phyloP scores from a whole-genome alignment of 2,113 vertebrate genomes.

The Etia nguti region DNA sequence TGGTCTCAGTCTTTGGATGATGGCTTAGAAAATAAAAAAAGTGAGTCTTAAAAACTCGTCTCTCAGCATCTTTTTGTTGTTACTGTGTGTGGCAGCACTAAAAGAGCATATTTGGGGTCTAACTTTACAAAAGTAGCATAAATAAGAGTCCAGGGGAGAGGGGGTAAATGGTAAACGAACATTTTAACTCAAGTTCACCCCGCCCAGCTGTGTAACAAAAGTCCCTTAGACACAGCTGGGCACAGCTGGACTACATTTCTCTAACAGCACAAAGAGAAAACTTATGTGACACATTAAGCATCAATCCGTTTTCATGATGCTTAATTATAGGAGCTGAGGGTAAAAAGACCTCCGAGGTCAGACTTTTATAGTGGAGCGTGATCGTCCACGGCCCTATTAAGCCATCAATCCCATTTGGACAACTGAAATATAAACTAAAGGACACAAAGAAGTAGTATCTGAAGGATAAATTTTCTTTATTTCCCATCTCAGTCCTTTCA shows the following conservation, averaged over 20 bases:
- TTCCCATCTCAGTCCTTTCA: background rate
- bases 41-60: background rate
- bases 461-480: background rate
- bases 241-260: background rate
- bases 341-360: background rate
- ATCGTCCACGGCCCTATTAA: background rate
- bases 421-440: background rate
- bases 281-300: background rate
- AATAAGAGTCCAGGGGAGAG: background rate
- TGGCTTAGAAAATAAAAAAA: background rate
- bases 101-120: background rate
- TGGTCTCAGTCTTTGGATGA: background rate
- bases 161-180: background rate
- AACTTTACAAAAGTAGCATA: background rate
- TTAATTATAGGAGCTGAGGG: background rate
- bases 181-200: conserved; percentile 20
- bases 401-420: background rate
- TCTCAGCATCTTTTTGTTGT: background rate
- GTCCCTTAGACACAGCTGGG: background rate
- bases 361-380: background rate
- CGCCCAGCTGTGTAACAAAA: conserved; percentile 24
- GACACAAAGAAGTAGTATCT: background rate
- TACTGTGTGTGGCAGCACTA: background rate
- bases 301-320: background rate
- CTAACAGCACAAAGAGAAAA: background rate